Evolutionary conservation across 2,113 vertebrate species (phyloP).

Genomic region (Cervus canadensis): DNA sequence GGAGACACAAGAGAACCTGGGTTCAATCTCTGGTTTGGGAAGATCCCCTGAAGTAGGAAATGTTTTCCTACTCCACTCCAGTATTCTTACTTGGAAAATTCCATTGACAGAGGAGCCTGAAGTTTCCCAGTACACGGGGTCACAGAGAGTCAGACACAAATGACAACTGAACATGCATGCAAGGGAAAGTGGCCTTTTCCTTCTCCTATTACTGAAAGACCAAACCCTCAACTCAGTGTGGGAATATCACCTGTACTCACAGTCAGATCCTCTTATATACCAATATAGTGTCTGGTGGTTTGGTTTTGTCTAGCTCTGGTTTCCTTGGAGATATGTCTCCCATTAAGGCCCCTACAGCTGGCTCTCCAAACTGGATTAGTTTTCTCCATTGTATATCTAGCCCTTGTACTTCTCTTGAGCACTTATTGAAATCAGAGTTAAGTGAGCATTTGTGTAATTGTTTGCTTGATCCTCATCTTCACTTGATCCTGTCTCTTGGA

Average conservation of each 20-base stretch:
- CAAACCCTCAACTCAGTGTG: not conserved
- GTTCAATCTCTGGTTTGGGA: not conserved
- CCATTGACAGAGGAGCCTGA: not conserved
- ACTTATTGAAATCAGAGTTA: not conserved
- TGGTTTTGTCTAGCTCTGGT: not conserved
- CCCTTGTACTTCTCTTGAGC: not conserved
- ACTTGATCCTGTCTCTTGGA: not conserved
- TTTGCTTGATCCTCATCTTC: not conserved
- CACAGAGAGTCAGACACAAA: not conserved
- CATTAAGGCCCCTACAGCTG: not conserved
- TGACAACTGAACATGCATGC: not conserved
- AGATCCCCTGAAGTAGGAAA: not conserved
- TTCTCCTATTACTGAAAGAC: not conserved
- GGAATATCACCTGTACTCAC: not conserved
- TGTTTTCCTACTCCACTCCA: not conserved
- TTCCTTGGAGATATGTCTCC: not conserved
- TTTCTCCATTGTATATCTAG: not conserved
- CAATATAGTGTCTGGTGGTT: not conserved
- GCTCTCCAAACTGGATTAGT: not conserved
- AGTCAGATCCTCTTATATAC: not conserved
- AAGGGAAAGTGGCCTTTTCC: not conserved
- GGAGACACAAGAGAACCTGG: not conserved
- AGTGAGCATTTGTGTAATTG: not conserved
- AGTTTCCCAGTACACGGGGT: accelerated
- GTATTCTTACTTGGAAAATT: not conserved